A percentile compares a stretch with the other conserved stretches of the same genome.
Evolutionary conservation across 2,113 vertebrate species (phyloP).

Genomic region (Emydocephalus ijimae): DNA sequence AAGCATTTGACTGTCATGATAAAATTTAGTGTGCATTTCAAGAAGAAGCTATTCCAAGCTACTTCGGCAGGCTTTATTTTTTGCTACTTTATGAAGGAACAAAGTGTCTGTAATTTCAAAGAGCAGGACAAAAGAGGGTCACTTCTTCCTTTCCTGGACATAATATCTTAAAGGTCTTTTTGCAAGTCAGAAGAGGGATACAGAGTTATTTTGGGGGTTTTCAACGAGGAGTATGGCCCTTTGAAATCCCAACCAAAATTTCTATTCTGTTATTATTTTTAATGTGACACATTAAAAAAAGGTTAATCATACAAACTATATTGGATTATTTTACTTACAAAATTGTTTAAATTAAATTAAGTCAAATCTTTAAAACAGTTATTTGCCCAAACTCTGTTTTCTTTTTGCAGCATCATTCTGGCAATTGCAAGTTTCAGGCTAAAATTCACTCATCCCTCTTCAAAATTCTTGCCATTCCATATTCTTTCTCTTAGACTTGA

Average conservation of each 20-base stretch:
- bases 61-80: not conserved
- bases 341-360: not conserved
- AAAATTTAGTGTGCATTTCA: conserved; percentile 47
- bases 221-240: not conserved
- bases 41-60: conserved; percentile 38
- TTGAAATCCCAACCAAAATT: not conserved
- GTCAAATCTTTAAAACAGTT: not conserved
- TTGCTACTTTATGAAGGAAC: not conserved
- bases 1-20: conserved; percentile 58
- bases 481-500: not conserved
- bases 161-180: not conserved
- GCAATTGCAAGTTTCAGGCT: not conserved
- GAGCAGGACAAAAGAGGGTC: not conserved
- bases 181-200: not conserved
- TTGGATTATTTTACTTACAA: not conserved
- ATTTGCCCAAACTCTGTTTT: not conserved
- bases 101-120: not conserved
- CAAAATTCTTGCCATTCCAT: not conserved
- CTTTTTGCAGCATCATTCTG: not conserved
- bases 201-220: not conserved
- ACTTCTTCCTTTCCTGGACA: not conserved
- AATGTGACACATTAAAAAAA: not conserved
- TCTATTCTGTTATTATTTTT: not conserved
- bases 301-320: not conserved
- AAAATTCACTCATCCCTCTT: not conserved